Percentiles rank a stretch among this genome's conserved stretches.
Evolutionary conservation across 2,113 vertebrate genomes (phyloP).

Genomic region (Sinocyclocheilus maitianheensis): DNA sequence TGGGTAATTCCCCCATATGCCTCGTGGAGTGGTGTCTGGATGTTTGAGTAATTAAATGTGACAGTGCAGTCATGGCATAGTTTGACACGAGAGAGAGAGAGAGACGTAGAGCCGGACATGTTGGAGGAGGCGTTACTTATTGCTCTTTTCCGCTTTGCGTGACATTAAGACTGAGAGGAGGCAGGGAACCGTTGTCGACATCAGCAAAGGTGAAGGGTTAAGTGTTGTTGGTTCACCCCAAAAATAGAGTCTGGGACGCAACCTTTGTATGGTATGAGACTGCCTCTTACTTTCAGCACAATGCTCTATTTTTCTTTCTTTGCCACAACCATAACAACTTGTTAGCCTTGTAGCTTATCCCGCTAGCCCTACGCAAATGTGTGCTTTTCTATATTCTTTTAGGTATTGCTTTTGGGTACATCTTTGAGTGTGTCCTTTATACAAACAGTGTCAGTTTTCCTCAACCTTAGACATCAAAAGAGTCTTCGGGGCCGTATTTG

Average conservation of each 20-base stretch:
- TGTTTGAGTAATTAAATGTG: slow-evolving; percentile 50
- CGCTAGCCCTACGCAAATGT: neutral
- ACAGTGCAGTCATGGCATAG: slow-evolving; percentile 7
- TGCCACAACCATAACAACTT: slow-evolving; percentile 21
- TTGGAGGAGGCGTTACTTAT: slow-evolving; percentile 46
- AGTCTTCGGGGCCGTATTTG: slow-evolving; percentile 30
- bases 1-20: slow-evolving; percentile 38
- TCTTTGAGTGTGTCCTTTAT: slow-evolving; percentile 7
- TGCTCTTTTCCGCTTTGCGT: slow-evolving; percentile 52
- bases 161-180: slow-evolving; percentile 49
- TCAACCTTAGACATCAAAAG: slow-evolving; percentile 27
- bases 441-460: slow-evolving; percentile 39
- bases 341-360: slow-evolving; percentile 33
- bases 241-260: slow-evolving; percentile 45
- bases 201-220: slow-evolving; percentile 51
- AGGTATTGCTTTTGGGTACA: slow-evolving; percentile 32
- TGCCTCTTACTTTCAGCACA: slow-evolving; percentile 43
- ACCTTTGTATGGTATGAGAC: slow-evolving; percentile 31
- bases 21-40: slow-evolving; percentile 34
- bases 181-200: slow-evolving; percentile 50
- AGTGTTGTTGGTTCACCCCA: slow-evolving; percentile 57
- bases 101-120: slow-evolving; percentile 2
- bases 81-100: neutral
- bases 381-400: neutral
- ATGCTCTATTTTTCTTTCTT: slow-evolving; percentile 15